Conservation (phyloP, 2,888 invertebrate genomes). For the Podotricha telesiphe region DNA sequence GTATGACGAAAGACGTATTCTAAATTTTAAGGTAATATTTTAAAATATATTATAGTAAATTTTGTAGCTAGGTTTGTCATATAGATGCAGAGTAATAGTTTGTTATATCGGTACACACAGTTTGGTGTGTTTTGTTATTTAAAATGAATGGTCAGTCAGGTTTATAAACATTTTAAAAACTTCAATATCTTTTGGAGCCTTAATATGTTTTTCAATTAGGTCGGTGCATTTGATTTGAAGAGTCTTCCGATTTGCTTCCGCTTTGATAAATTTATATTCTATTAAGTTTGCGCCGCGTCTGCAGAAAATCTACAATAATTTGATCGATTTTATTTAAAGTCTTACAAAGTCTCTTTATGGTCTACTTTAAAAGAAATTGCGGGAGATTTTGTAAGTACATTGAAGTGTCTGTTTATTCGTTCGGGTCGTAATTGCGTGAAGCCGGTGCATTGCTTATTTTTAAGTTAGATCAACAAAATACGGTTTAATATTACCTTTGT, state of each 20-base stretch:
- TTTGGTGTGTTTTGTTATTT: slow-evolving; percentile 12
- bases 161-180: not conserved
- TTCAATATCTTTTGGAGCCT: not conserved
- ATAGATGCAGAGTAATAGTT: slow-evolving; percentile 29
- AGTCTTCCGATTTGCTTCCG: not conserved
- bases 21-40: slow-evolving; percentile 19
- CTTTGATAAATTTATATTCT: not conserved
- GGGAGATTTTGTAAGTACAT: no score
- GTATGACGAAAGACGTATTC: slow-evolving; percentile 25
- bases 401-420: not conserved
- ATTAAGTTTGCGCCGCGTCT: not conserved
- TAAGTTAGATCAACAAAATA: not conserved
- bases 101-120: slow-evolving; percentile 13
- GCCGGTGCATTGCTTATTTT: slow-evolving; percentile 3
- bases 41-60: slow-evolving; percentile 19
- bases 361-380: no score
- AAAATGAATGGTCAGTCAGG: not conserved
- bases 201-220: not conserved
- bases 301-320: not conserved
- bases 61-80: slow-evolving; percentile 31
- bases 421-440: not conserved
- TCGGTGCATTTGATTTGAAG: not conserved
- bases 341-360: no score
- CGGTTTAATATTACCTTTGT: not conserved
- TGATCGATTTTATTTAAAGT: no score